Base-by-base conservation (phyloP, 2,113 vertebrate species). In the Dryoscopus gambensis region DNA sequence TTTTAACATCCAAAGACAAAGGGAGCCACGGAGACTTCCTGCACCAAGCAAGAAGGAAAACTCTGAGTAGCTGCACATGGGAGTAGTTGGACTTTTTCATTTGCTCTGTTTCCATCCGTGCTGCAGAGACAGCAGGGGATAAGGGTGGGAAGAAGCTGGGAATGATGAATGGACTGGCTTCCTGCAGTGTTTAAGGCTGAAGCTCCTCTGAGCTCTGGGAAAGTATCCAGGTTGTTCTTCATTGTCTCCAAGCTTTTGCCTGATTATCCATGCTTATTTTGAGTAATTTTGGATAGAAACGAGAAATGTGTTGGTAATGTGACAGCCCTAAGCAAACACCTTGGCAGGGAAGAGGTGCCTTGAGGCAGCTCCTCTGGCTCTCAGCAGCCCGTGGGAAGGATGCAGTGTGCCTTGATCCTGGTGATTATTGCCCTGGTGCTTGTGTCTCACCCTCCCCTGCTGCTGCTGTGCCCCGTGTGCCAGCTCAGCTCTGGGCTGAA, bases 1-100 rank as follows among this genome's bases (percentile, higher is more conserved):
- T 5, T 6, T 69, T 60, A 47, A 67, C 1, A 10, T 27, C 37
- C 2, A 13, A 13, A 19, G 42, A 15, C 6, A 37, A 11, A 9
- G 46, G 27, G 28, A 33, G 44, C 6, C 3, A 4, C 0, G 1
- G 30, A 77, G 28, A 11, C 28, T 2, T 13, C 19, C 21, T 60
- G 8, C 5, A 57, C 6, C 2, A 47, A 62, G 1, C 5, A 23
- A 30, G 69, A 70, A 63, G 11, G 11, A 28, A 31, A 78, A 31
- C 6, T 50, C 10, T 23, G 60, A 28, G 35, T 4, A 18, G 16
- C 15, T 31, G 22, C 28, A 21, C 11, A 4, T 28, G 49, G 46
- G 50, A n/a, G 9, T 17, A 31, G 25, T 21, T 63, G 15, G 15
- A 13, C 7, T 25, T 46, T 79, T 25, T 28, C 6, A 5, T 40